A percentile compares a stretch with the other conserved stretches of the same genome.
phyloP scores from a whole-genome alignment of 2,888 invertebrate genomes.

The Dynastes grantii region DNA sequence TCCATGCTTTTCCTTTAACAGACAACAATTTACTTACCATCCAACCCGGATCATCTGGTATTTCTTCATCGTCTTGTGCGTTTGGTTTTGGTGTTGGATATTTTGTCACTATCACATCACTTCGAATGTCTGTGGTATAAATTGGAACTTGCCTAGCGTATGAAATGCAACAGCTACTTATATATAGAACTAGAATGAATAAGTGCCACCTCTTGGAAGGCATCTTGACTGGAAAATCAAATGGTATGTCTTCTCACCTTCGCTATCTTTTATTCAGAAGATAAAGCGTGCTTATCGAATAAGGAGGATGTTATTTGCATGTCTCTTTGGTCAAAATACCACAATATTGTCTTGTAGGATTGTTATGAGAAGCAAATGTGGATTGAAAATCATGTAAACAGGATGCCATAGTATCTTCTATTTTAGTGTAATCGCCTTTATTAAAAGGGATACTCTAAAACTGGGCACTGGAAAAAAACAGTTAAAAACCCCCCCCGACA shows the following conservation, averaged over 20 bases:
- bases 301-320: not conserved
- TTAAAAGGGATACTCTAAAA: too few species aligned
- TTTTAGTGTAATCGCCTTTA: too few species aligned
- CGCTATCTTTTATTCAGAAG: not conserved
- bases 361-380: too few species aligned
- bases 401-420: too few species aligned
- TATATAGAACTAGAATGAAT: not conserved
- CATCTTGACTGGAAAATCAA: not conserved
- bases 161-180: not conserved
- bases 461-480: too few species aligned
- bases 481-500: too few species aligned
- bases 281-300: not conserved
- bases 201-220: not conserved
- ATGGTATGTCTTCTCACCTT: not conserved
- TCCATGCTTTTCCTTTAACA: not conserved
- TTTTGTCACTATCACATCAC: conserved; percentile 65
- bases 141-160: conserved; percentile 16
- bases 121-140: conserved; percentile 54
- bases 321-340: not conserved
- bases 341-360: not conserved
- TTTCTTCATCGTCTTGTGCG: conserved; percentile 44
- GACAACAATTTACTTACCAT: conserved; percentile 36
- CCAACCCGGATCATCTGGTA: conserved; percentile 43
- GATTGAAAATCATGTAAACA: not conserved
- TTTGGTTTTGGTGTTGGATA: conserved; percentile 52